Percentiles rank a stretch among this genome's conserved stretches.
Conservation (phyloP, 2,888 invertebrate species). For the Drosophila anomelani region DNA sequence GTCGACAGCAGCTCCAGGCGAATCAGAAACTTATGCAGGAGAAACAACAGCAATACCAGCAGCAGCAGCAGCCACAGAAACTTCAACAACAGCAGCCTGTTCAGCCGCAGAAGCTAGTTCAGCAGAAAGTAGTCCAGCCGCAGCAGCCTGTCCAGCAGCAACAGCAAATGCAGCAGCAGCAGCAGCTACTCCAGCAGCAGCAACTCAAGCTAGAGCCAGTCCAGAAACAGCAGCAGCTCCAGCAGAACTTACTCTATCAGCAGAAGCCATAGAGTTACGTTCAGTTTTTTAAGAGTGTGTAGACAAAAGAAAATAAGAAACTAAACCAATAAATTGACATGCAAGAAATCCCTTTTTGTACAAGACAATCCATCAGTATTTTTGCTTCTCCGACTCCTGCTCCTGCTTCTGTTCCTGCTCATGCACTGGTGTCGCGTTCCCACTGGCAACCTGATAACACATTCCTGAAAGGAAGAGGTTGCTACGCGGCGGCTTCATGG, state of each 20-base stretch:
- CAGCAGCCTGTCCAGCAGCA: constrained; percentile 8
- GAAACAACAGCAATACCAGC: constrained; percentile 76
- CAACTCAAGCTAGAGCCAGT: constrained; percentile 1
- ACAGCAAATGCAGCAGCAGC: neutral
- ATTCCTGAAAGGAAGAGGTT: constrained; percentile 37
- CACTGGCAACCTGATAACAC: constrained; percentile 33
- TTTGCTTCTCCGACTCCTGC: neutral
- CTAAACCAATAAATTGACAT: constrained; percentile 22
- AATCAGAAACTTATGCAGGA: constrained; percentile 42
- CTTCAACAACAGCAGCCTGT: constrained; percentile 44
- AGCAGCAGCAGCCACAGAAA: constrained; percentile 57
- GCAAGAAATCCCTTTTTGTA: constrained; percentile 25
- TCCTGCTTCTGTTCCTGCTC: neutral
- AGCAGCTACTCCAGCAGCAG: neutral
- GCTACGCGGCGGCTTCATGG: constrained; percentile 51
- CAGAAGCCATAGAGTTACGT: constrained; percentile 26
- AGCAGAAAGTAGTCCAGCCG: neutral
- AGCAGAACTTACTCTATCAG: constrained; percentile 9
- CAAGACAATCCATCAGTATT: constrained; percentile 11
- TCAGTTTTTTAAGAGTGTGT: neutral
- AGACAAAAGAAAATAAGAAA: neutral
- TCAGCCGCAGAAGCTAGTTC: constrained; percentile 1
- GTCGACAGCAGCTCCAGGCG: constrained; percentile 48
- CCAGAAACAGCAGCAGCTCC: neutral
- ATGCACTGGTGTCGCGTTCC: constrained; percentile 16